Percentiles rank a stretch among this genome's conserved stretches.
These are phyloP conservation scores for Leucoraja erinaceus DNA, from an alignment of 2,113 vertebrate genomes.

Conservation along the genomic window DNA sequence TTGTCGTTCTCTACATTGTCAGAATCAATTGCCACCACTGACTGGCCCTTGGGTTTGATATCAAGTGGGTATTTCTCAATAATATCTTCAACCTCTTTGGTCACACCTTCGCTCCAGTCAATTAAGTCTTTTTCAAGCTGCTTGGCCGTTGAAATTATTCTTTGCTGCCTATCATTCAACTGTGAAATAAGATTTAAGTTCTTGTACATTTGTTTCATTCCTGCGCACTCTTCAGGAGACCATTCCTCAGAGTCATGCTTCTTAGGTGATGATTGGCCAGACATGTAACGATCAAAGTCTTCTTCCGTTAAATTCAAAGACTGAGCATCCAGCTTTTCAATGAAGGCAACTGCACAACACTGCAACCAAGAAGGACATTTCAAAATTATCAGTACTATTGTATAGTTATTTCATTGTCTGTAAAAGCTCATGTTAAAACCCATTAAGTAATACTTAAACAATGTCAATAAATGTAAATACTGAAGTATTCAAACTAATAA, in stretches of 20 bases:
- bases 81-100: constrained; percentile 75
- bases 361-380: constrained; percentile 45
- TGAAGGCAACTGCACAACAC: constrained; percentile 95
- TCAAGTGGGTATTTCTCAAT: constrained; percentile 81
- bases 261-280: constrained; percentile 74
- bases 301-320: constrained; percentile 87
- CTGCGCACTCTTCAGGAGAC: constrained; percentile 58
- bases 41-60: constrained; percentile 60
- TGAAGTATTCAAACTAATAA: background rate
- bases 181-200: constrained; percentile 78
- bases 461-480: background rate
- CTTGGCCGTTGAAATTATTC: constrained; percentile 69
- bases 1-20: constrained; percentile 81
- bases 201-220: constrained; percentile 73
- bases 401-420: background rate
- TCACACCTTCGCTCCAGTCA: constrained; percentile 74
- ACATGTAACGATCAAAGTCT: constrained; percentile 94
- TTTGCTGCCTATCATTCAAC: constrained; percentile 73
- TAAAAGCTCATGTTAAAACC: background rate
- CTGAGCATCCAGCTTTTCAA: constrained; percentile 92
- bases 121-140: constrained; percentile 80
- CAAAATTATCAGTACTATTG: background rate
- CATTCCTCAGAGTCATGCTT: constrained; percentile 64
- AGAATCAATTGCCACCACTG: constrained; percentile 76
- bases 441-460: background rate